These are phyloP conservation scores for Vidua chalybeata DNA, from an alignment of 2,113 vertebrate genomes.

Conservation along the genomic window DNA sequence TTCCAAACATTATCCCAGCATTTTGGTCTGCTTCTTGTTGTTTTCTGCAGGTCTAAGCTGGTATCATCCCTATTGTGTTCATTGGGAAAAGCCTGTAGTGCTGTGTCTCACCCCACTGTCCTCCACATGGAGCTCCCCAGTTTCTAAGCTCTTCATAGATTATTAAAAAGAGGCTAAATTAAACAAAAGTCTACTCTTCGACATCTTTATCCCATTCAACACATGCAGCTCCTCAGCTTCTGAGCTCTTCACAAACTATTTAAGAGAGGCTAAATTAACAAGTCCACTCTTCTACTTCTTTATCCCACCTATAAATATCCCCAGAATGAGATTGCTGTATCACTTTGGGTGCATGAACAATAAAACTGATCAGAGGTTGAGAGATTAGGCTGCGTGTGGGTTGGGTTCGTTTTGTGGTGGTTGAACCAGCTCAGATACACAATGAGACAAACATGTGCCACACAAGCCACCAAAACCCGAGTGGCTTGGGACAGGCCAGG, in stretches of 20 bases:
- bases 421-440: background rate
- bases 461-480: background rate
- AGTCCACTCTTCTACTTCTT: background rate
- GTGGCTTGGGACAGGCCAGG: background rate
- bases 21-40: background rate
- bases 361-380: background rate
- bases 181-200: background rate
- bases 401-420: background rate
- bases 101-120: background rate
- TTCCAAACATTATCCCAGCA: background rate
- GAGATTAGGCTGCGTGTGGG: background rate
- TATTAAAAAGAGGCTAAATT: background rate
- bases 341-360: background rate
- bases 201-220: background rate
- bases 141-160: background rate
- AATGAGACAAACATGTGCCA: background rate
- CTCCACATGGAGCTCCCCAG: background rate
- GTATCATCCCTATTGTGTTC: background rate
- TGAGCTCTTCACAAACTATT: background rate
- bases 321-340: background rate
- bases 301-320: background rate
- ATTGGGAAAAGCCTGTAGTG: background rate
- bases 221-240: background rate
- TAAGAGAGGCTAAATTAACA: background rate
- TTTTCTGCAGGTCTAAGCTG: background rate